Base-by-base conservation (phyloP, 35 echinoderm and acorn worm genomes). In the Apostichopus parvimensis region DNA sequence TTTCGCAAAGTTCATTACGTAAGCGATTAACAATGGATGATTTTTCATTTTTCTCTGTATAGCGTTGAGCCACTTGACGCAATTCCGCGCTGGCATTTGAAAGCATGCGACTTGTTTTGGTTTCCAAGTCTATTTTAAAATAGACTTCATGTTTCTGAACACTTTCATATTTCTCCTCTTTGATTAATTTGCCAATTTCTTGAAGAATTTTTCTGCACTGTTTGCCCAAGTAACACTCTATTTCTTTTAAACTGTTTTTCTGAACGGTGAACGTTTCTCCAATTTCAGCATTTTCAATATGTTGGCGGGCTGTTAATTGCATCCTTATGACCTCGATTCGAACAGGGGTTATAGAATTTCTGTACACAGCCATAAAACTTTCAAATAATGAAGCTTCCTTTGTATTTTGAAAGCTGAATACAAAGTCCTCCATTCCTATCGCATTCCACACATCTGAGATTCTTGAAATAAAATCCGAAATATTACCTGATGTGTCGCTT, bases 401-500 rank as follows among this genome's bases (percentile, higher is more conserved):
- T 57, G 54, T 73, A 56, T 91, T 91, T 9, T 91, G 76, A 54
- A 91, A 91, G 54, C 77, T 91, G 24, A 91, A 91, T 18, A 91
- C 77, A 57, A 91, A 91, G 22, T 91, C 60, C 57, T 91, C 56
- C 55, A 34, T 59, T 6, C 54, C 15, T n/a, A 91, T 79, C 57
- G 89, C 89, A 59, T 55, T 91, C 89, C 89, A 91, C 11, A 91
- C 25, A 58, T 91, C 89, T 14, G 52, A 18, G 14, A 91, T 54
- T 8, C 73, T 0, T n/a, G 4, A 9, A 53, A 13, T 62, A 54
- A 91, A 91, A 57, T 56, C 56, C 15, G 17, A 9, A 0, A 78
- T 54, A 0, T 15, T 76, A 0, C 23, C 54, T 8, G 25, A 65
- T 13, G n/a, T 57, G 0, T 22, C 22, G 57, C 9, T 79, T 13